Evolutionary conservation across 30 jellyfish, hydroid and myxozoan species (phyloP).

Genomic region (Aurelia sp.): DNA sequence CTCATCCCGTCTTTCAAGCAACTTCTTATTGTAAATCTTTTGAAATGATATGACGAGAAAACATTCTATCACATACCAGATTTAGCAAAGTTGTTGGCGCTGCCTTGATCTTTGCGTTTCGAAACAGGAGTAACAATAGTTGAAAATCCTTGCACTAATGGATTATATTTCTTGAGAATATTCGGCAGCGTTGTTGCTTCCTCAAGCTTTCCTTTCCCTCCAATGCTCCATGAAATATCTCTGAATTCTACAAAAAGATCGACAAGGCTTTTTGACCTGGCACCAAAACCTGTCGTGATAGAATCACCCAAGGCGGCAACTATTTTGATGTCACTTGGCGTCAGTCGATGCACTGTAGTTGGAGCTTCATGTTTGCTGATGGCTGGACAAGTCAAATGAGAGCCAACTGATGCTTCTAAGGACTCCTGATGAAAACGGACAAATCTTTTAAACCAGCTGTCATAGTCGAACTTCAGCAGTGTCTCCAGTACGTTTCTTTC

Average conservation of each 20-base stretch:
- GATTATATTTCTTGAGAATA: slow-evolving; percentile 81
- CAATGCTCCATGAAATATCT: slow-evolving; percentile 85
- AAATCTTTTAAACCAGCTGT: slow-evolving; percentile 51
- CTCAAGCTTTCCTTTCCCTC: slow-evolving; percentile 77
- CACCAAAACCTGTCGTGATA: slow-evolving; percentile 88
- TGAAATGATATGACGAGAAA: no score
- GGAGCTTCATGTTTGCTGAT: slow-evolving; percentile 8
- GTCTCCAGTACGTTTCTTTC: slow-evolving; percentile 24
- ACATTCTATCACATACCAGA: slow-evolving; percentile 42
- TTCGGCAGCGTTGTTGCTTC: slow-evolving; percentile 80
- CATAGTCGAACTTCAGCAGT: slow-evolving; percentile 57
- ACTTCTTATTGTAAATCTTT: no score
- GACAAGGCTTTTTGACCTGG: slow-evolving; percentile 61
- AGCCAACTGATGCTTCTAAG: slow-evolving; percentile 35
- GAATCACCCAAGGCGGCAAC: slow-evolving; percentile 93
- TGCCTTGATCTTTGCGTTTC: slow-evolving; percentile 17
- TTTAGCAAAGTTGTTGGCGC: slow-evolving; percentile 57
- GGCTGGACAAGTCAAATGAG: slow-evolving; percentile 43
- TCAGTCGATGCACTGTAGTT: slow-evolving; percentile 67
- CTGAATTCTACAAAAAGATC: slow-evolving; percentile 80
- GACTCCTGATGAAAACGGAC: slow-evolving; percentile 1
- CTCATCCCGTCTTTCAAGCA: no score
- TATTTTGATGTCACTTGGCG: slow-evolving; percentile 80
- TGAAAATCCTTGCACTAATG: slow-evolving; percentile 70
- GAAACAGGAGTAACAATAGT: slow-evolving; percentile 57